phyloP scores from a whole-genome alignment of 2,797 vertebrate genomes.

The Rhinoraja longicauda region DNA sequence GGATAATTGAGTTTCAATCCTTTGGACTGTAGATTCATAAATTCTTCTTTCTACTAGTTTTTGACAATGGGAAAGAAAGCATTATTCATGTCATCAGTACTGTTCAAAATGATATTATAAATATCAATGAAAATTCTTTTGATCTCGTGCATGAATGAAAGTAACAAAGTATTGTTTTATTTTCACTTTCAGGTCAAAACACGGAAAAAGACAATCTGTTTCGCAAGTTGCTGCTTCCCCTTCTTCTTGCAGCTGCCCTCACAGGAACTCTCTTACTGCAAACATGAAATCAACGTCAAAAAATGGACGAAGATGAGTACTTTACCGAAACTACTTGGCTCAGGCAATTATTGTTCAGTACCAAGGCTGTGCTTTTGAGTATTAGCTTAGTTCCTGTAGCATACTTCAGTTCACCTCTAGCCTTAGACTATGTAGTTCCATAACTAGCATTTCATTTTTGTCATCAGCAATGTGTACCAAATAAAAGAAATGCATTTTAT shows the following conservation, averaged over 20 bases:
- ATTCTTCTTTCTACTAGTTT: not conserved
- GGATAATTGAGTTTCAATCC: not conserved
- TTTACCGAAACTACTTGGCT: not conserved
- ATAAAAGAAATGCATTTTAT: conserved; percentile 27
- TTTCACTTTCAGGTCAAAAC: not conserved
- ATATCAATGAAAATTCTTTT: too few relatives aligned
- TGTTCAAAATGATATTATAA: not conserved
- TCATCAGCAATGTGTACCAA: not conserved
- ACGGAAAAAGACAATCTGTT: not conserved
- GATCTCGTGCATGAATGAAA: not conserved
- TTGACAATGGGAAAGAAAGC: not conserved
- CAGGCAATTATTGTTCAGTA: not conserved
- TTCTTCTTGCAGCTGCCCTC: not conserved
- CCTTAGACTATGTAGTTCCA: not conserved
- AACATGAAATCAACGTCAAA: not conserved
- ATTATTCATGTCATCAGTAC: not conserved
- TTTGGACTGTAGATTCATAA: not conserved
- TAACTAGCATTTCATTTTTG: not conserved
- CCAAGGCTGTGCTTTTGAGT: not conserved
- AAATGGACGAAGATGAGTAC: not conserved
- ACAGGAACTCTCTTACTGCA: not conserved
- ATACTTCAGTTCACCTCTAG: not conserved
- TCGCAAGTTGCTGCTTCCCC: not conserved
- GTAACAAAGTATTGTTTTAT: not conserved
- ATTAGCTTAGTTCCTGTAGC: not conserved